Evolutionary conservation across 1,140 invertebrate genomes (phyloP), one percentile per base, ranked within the genome.

Genomic region (Drosophila ohnishii): DNA sequence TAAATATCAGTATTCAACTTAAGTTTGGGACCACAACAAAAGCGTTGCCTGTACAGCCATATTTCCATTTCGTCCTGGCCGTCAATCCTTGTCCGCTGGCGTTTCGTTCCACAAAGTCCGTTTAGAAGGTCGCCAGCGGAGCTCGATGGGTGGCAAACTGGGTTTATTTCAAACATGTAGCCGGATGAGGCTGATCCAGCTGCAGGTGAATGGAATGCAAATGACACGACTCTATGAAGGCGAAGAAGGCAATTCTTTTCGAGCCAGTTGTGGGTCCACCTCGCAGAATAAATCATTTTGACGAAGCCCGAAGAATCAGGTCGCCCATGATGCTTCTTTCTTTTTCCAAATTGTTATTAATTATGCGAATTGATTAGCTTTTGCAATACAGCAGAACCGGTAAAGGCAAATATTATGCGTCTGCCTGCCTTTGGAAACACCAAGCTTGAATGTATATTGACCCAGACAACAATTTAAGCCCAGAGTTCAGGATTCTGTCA

Each of bases 41-140:
- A 50, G 45, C 64, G 25, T 13, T 30, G 39, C 37, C 45, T 64
- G 39, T 47, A 62, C 11, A 6, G 1, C 19, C 40, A 6, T 10
- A 9, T 19, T 37, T 35, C 7, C 13, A 30, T 32, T 67, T 34
- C 16, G 8, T 32, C 48, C 22, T 37, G 28, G 45, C n/a, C 16
- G 13, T 65, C 39, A 37, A 30, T 55, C 28, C 16, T n/a, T 10
- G 22, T 34, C 14, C 55, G 22, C 19, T 42, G 56, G 14, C 30
- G 8, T 37, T 39, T 19, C 1, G 19, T 19, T 19, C 19, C 19
- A 19, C 19, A 19, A 19, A 19, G 19, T 19, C 32, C 30, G 71
- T 78, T 78, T 75, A 83, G 63, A 83, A 75, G 58, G 65, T 56
- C 30, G 28, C 28, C 58, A 74, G 14, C 53, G 16, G 9, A 58